Evolutionary conservation across 2,888 invertebrate genomes (phyloP).

Genomic region (Campopleginae sp.): DNA sequence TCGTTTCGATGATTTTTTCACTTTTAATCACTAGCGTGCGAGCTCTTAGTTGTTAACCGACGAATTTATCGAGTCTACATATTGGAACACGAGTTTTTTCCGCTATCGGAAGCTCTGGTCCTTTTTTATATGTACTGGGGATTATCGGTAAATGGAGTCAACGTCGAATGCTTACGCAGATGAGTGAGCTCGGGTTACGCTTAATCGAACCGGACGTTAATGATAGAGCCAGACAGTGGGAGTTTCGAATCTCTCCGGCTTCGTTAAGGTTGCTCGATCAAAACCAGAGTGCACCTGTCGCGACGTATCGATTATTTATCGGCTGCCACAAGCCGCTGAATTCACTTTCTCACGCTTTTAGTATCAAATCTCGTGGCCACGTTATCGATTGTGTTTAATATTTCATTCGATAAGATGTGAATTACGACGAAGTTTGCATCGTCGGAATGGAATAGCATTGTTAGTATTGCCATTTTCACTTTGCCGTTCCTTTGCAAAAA

Average conservation of each 20-base stretch:
- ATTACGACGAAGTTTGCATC: neutral
- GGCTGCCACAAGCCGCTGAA: conserved; percentile 45
- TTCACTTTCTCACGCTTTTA: conserved; percentile 37
- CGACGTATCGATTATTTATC: conserved; percentile 64
- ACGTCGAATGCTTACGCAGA: conserved; percentile 72
- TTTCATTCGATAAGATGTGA: neutral
- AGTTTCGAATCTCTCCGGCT: conserved; percentile 46
- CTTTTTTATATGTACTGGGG: conserved; percentile 63
- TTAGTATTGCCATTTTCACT: neutral
- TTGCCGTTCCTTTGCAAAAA: neutral
- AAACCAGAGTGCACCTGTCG: conserved; percentile 63
- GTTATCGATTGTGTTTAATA: neutral
- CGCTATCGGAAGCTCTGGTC: conserved; percentile 26
- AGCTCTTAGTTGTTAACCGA: neutral
- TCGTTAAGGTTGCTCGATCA: conserved; percentile 53
- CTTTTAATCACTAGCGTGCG: neutral
- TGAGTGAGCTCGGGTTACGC: conserved; percentile 70
- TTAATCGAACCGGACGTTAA: conserved; percentile 74
- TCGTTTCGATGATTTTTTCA: neutral
- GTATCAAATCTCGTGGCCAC: conserved; percentile 29
- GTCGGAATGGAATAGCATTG: neutral
- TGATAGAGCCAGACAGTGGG: conserved; percentile 68
- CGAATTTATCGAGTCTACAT: neutral
- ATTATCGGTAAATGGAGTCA: conserved; percentile 69
- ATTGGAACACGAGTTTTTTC: conserved; percentile 19